Percentiles rank a stretch among this genome's conserved stretches.
Evolutionary conservation across 2,113 vertebrate species (phyloP).

Genomic region (Sinocyclocheilus rhinocerous): DNA sequence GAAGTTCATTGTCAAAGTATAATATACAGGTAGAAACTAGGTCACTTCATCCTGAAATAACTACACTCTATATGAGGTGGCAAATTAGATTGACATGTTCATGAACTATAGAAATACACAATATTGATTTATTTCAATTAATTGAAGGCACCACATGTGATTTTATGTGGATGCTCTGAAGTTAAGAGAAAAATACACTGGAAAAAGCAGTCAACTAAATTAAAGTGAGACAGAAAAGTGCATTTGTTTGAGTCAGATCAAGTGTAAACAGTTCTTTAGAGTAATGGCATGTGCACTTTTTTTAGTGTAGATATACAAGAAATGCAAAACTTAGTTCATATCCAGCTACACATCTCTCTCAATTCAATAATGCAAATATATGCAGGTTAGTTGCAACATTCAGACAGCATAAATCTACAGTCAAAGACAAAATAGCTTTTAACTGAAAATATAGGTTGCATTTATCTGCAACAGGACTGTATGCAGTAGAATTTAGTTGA

Average conservation of each 20-base stretch:
- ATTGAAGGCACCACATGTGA: constrained; percentile 13
- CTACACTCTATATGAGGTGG: constrained; percentile 22
- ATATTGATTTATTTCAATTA: constrained; percentile 20
- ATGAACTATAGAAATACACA: constrained; percentile 27
- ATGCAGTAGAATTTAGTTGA: neutral
- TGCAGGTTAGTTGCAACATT: neutral
- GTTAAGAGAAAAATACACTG: neutral
- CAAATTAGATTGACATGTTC: constrained; percentile 48
- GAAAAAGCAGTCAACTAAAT: neutral
- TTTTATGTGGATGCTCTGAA: constrained; percentile 9
- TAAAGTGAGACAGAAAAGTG: neutral
- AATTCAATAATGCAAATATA: constrained; percentile 19
- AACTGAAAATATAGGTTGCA: constrained; percentile 11
- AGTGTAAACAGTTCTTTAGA: neutral
- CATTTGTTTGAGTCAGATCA: neutral
- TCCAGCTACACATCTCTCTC: neutral
- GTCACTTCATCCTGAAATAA: constrained; percentile 55
- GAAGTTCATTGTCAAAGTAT: constrained; percentile 48
- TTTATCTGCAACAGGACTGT: constrained; percentile 22
- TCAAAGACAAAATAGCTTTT: constrained; percentile 28
- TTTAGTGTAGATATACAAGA: neutral
- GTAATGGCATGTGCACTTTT: neutral
- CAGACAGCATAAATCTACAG: neutral
- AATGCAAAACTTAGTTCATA: neutral
- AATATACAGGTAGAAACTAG: constrained; percentile 52